A percentile compares a stretch with the other conserved stretches of the same genome.
These are phyloP conservation scores for Trissolcus basalis DNA, from an alignment of 1,140 invertebrate species.

Conservation along the genomic window DNA sequence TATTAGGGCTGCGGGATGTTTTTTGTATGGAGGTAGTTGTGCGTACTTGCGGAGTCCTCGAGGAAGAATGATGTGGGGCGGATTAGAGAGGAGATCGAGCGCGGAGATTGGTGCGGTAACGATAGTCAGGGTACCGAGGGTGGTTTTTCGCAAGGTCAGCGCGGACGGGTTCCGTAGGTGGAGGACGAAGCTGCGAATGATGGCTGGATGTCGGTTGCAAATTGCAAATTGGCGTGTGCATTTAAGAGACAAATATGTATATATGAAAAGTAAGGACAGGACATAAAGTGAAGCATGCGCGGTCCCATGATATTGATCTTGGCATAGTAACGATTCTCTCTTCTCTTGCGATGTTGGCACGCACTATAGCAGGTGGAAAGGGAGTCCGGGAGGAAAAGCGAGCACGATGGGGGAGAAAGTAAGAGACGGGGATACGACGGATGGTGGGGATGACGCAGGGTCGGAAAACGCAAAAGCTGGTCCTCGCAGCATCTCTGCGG, in stretches of 20 bases:
- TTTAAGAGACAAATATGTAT: conserved; percentile 34
- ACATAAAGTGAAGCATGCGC: conserved; percentile 68
- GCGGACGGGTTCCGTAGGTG: too few relatives aligned
- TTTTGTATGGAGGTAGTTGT: too few relatives aligned
- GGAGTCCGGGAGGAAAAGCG: conserved; percentile 33
- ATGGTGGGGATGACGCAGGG: conserved; percentile 50
- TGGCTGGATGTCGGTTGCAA: neutral
- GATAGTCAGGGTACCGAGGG: too few relatives aligned
- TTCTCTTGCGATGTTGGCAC: conserved; percentile 71
- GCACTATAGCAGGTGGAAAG: conserved; percentile 63
- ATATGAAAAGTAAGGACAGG: conserved; percentile 49
- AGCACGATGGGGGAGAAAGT: conserved; percentile 24
- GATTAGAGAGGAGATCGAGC: too few relatives aligned
- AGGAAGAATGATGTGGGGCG: too few relatives aligned
- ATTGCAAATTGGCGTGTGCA: neutral
- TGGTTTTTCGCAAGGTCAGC: too few relatives aligned
- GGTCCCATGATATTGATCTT: conserved; percentile 73
- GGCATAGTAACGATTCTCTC: conserved; percentile 76
- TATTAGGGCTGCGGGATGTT: too few relatives aligned
- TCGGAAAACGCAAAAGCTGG: conserved; percentile 59
- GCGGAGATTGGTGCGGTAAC: too few relatives aligned
- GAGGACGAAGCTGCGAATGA: too few relatives aligned
- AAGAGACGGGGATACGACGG: conserved; percentile 36
- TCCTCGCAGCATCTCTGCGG: conserved; percentile 61
- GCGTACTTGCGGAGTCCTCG: too few relatives aligned